A percentile compares a stretch with the other conserved stretches of the same genome.
phyloP scores from a whole-genome alignment of 2,113 vertebrate species.

The Dasypus novemcinctus region DNA sequence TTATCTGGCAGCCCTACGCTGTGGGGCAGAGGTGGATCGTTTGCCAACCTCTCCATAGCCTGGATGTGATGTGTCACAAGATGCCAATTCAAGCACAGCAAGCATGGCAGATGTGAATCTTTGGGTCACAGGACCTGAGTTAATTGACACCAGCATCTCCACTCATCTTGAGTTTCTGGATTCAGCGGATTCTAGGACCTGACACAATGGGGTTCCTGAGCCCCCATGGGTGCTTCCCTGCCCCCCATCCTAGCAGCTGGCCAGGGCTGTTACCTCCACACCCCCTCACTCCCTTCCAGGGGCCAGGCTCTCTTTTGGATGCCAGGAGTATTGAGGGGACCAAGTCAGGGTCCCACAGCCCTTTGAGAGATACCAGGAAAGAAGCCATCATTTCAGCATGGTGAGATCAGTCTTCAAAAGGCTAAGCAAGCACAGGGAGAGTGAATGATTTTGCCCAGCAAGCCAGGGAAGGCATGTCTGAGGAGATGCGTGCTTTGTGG shows the following conservation, averaged over 20 bases:
- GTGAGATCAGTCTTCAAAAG: not conserved
- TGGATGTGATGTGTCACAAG: fast-evolving
- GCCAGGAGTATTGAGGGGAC: not conserved
- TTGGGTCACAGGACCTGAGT: fast-evolving
- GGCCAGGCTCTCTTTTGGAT: not conserved
- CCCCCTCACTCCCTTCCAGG: too few relatives aligned
- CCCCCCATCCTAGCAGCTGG: not conserved
- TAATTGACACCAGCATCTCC: not conserved
- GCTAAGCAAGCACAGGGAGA: not conserved
- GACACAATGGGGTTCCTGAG: not conserved
- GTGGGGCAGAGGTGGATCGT: not conserved
- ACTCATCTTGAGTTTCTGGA: not conserved
- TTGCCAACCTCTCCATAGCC: not conserved
- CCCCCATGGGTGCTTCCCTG: not conserved
- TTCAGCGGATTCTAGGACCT: not conserved
- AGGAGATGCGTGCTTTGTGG: not conserved
- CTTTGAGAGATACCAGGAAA: not conserved
- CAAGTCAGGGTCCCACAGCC: not conserved
- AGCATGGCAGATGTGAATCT: too few relatives aligned
- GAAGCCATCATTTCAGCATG: fast-evolving
- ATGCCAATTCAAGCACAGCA: too few relatives aligned
- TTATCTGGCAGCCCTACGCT: not conserved
- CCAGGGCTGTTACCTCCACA: not conserved
- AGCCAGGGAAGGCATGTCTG: not conserved
- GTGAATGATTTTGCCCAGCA: not conserved